These are phyloP conservation scores for Oscheius myriophilus DNA, from an alignment of 2,888 invertebrate species.

Conservation along the genomic window DNA sequence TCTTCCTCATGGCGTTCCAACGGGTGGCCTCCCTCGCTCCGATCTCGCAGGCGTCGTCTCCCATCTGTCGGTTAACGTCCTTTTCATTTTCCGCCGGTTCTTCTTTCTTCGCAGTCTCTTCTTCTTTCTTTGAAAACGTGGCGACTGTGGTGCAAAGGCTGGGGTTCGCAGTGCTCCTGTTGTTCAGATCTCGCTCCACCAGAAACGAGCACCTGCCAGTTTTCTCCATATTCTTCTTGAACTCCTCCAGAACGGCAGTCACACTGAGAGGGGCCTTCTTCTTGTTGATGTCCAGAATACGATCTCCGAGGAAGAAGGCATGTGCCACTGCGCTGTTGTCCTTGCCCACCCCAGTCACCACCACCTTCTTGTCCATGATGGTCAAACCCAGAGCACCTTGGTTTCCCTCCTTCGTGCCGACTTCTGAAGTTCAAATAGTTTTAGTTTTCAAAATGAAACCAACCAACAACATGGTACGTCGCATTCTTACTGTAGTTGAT, in stretches of 20 bases:
- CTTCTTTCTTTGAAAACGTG: no score
- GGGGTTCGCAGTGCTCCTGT: slow-evolving; percentile 6
- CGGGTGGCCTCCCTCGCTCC: slow-evolving; percentile 11
- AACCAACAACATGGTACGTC: background rate
- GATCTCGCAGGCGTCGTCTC: slow-evolving; percentile 16
- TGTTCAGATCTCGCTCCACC: background rate
- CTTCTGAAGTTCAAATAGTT: background rate
- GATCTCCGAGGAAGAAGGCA: slow-evolving; percentile 1
- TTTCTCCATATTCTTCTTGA: no score
- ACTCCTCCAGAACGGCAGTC: no score
- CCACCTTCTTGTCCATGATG: background rate
- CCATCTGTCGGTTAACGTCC: background rate
- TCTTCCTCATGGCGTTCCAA: background rate
- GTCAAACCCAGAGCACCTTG: no score
- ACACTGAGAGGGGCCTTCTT: no score
- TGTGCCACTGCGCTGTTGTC: background rate
- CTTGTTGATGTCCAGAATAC: slow-evolving; percentile 2
- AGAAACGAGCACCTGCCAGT: background rate
- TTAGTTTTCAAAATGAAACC: background rate
- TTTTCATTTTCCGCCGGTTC: no score
- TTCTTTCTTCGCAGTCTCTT: no score
- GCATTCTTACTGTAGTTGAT: no score
- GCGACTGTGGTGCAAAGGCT: background rate
- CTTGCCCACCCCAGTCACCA: no score
- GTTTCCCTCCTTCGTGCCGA: background rate